Base-by-base conservation (phyloP, 2,888 invertebrate species). In the Epicampocera succincta region DNA sequence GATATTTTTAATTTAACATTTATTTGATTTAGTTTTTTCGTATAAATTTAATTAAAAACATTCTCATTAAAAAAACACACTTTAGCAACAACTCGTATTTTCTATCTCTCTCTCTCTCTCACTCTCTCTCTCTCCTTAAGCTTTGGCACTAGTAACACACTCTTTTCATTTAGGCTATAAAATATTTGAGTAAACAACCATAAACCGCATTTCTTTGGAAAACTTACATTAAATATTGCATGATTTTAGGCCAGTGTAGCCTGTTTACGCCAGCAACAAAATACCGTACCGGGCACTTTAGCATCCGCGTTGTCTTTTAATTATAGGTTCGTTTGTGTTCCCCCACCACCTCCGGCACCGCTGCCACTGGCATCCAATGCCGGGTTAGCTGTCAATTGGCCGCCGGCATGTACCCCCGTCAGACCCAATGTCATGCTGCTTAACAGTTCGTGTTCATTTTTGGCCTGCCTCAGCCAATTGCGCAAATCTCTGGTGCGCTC, bases 401-500 rank as follows among this genome's bases (percentile, higher is more conserved):
- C 68, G 5, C 15, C 44, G 25, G 69, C 21, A 38, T 68, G 72
- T 13, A 69, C 68, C 15, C 76, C 76, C 11, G 61, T 69, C n/a
- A 66, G 33, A 2, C 78, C 83, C 17, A 83, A n/a, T n/a, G 78
- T 58, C 74, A 78, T 82, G 65, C 78, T 73, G 46, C n/a, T 82
- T 5, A 78, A 56, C 0, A 91, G 84, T 25, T 91, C 91, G 60
- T 91, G 91, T 88, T 91, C 91, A 52, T 88, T 90, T 85, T 91
- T 91, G 0, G 91, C 91, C 84, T 94, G 94, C 15, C 93, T 91
- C 77, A 94, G 88, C 94, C 94, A 94, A 86, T 94, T 94, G 80
- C 94, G 91, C 78, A 94, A 90, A 85, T 94, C 94, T 72, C 93
- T 91, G 1, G 94, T 94, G 42, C 94, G 91, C 86, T 94, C 94